Evolutionary conservation across 1,140 invertebrate species (phyloP).

Genomic region (Drosophila orena): DNA sequence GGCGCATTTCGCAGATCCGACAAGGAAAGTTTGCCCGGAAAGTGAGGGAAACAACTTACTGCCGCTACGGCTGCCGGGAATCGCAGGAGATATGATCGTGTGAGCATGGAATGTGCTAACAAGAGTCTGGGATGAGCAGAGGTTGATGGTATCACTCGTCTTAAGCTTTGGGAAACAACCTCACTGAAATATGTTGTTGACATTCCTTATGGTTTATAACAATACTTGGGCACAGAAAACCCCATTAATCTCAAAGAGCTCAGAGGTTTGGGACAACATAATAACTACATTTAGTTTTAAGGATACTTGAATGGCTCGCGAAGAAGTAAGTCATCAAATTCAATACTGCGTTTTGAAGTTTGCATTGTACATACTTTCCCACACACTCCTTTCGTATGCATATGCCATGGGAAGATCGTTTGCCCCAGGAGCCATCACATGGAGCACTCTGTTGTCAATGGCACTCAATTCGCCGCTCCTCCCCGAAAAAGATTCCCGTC

Average conservation of each 20-base stretch:
- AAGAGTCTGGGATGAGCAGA: constrained; percentile 1
- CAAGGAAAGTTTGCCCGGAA: constrained; percentile 29
- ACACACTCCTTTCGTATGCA: not conserved
- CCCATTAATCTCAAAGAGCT: too few species aligned
- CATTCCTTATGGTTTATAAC: not conserved
- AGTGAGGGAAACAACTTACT: constrained; percentile 15
- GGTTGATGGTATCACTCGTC: not conserved
- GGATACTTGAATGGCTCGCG: too few species aligned
- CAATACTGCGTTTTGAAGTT: too few species aligned
- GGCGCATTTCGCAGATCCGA: constrained; percentile 5
- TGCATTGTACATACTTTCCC: constrained; percentile 1
- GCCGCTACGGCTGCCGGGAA: not conserved
- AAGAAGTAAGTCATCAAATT: too few species aligned
- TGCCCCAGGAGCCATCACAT: not conserved
- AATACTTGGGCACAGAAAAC: too few species aligned
- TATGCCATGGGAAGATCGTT: not conserved
- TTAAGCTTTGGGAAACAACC: too few species aligned
- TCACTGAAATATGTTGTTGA: not conserved
- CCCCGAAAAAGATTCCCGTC: not conserved
- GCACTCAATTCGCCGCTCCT: constrained; percentile 5
- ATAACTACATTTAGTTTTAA: too few species aligned
- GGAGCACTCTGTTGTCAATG: constrained; percentile 15
- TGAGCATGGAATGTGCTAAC: constrained; percentile 20
- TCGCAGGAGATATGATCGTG: constrained; percentile 16
- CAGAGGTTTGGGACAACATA: too few species aligned